Conservation (phyloP, 92 coral and sea anemone species). For the Muricea muricata region DNA sequence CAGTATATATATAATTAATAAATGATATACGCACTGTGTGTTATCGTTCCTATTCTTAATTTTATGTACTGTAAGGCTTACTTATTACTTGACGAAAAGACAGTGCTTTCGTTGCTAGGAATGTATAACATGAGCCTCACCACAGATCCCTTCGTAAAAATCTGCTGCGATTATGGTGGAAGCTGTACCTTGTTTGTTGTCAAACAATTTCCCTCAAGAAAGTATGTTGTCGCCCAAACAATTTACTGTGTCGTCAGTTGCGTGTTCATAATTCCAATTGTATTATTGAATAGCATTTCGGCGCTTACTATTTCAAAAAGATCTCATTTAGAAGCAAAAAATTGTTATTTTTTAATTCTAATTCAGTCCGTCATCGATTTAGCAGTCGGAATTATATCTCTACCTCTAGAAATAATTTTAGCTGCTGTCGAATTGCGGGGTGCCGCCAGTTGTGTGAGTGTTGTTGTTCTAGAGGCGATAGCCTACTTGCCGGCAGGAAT, state of each 20-base stretch:
- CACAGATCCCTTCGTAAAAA: not conserved
- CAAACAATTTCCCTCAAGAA: not conserved
- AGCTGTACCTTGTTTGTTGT: not conserved
- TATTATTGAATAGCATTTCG: not conserved
- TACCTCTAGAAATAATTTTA: not conserved
- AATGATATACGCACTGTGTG: too few species aligned
- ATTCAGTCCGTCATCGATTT: not conserved
- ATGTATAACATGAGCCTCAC: not conserved
- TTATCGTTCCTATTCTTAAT: too few species aligned
- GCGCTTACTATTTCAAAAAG: not conserved
- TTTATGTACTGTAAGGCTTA: too few species aligned
- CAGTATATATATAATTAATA: too few species aligned
- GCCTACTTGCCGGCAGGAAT: not conserved
- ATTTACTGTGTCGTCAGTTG: not conserved
- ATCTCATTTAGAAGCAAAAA: not conserved
- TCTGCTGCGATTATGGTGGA: not conserved
- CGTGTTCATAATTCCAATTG: not conserved
- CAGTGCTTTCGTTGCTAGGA: too few species aligned
- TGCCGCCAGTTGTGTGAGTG: not conserved
- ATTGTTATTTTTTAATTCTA: not conserved
- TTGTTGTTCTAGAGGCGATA: not conserved
- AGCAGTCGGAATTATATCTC: not conserved
- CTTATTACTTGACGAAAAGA: too few species aligned
- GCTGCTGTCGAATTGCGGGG: not conserved
- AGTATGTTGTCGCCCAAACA: not conserved